Percentiles rank a stretch among this genome's conserved stretches.
Conservation (phyloP, 30 jellyfish, hydroid and myxozoan genomes). For the Aurelia aurita complex sp. Pacific region DNA sequence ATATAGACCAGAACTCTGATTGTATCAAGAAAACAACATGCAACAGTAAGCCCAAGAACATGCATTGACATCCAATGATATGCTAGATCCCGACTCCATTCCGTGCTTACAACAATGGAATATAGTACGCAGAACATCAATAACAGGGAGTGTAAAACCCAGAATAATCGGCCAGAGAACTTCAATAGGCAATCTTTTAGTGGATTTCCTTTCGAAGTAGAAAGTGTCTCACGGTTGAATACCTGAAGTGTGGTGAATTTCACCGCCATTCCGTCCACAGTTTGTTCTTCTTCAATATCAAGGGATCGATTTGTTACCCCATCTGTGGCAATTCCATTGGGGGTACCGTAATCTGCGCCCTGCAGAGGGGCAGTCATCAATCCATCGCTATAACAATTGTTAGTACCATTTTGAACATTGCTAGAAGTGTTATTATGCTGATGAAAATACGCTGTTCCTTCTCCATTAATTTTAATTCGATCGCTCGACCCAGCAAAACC, state of each 20-base stretch:
- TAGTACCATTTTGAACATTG: no score
- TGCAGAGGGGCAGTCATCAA: no score
- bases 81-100: conserved; percentile 36
- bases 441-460: no score
- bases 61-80: conserved; percentile 57
- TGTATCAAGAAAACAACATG: conserved; percentile 41
- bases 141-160: conserved; percentile 37
- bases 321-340: no score
- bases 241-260: conserved; percentile 21
- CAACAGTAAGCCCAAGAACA: conserved; percentile 15
- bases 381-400: no score
- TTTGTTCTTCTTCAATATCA: no score
- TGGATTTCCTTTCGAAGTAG: conserved; percentile 13
- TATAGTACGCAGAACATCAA: conserved; percentile 20
- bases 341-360: no score
- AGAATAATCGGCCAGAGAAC: conserved; percentile 25
- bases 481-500: no score
- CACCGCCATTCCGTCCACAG: background rate
- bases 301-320: no score
- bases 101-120: conserved; percentile 40
- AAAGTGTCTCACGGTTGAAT: conserved; percentile 55
- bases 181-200: background rate
- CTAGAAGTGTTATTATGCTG: no score
- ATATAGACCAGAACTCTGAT: conserved; percentile 37
- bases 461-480: no score